Conservation (phyloP, 2,113 vertebrate species). For the Machaerirhynchus nigripectus region DNA sequence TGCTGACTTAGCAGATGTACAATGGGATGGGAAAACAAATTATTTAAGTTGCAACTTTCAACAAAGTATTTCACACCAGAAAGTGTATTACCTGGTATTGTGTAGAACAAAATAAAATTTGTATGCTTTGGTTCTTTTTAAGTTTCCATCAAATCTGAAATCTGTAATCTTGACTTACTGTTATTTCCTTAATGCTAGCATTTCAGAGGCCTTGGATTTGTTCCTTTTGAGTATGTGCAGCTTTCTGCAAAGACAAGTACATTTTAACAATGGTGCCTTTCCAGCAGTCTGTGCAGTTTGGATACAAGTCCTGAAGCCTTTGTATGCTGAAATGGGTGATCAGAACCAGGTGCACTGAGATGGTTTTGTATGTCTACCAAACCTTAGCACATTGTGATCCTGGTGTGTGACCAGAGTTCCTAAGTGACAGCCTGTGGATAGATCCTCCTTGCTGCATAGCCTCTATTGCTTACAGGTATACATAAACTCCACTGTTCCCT, state of each 20-base stretch:
- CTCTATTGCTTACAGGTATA: neutral
- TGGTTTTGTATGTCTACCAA: neutral
- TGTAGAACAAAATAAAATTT: neutral
- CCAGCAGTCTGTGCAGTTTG: neutral
- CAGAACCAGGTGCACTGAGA: neutral
- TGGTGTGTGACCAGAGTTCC: neutral
- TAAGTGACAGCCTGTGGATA: neutral
- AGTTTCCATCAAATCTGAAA: neutral
- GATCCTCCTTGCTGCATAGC: neutral
- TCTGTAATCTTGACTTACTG: neutral
- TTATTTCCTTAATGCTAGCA: neutral
- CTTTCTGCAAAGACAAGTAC: neutral
- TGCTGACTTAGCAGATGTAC: neutral
- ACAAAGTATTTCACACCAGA: neutral
- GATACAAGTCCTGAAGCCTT: neutral
- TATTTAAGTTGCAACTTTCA: neutral
- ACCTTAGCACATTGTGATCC: neutral
- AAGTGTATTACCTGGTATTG: neutral
- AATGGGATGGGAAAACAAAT: neutral
- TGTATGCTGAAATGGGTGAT: neutral
- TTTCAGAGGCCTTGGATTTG: neutral
- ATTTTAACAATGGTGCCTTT: neutral
- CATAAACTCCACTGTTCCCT: neutral
- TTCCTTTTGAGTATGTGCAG: neutral
- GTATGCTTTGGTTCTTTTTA: neutral